Conservation (phyloP, 1,140 invertebrate species). For the Aphelinus certus region DNA sequence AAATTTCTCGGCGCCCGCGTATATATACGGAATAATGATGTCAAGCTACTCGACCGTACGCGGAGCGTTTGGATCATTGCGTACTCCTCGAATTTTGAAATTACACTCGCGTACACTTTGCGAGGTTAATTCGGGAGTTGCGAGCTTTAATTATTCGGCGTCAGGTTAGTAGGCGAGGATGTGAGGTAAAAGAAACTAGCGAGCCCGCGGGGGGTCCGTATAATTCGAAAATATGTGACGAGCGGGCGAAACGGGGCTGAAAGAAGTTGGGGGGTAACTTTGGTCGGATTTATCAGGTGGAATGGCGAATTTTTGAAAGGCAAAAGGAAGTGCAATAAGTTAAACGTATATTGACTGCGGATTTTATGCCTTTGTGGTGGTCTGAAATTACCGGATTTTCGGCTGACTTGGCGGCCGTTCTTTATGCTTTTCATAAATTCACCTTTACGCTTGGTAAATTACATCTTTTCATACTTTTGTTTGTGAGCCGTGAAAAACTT, state of each 20-base stretch:
- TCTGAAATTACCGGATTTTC: constrained; percentile 2
- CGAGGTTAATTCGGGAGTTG: too few relatives aligned
- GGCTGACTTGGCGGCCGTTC: not conserved
- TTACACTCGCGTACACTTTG: too few relatives aligned
- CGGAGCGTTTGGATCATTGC: too few relatives aligned
- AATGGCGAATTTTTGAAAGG: constrained; percentile 31
- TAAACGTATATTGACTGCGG: constrained; percentile 3
- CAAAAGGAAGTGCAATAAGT: constrained; percentile 23
- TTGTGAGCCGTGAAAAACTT: not conserved
- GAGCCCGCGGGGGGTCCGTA: not conserved
- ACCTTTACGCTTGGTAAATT: constrained; percentile 2
- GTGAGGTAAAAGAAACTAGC: too few relatives aligned
- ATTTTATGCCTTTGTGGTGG: constrained; percentile 10
- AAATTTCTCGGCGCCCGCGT: too few relatives aligned
- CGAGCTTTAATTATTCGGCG: too few relatives aligned
- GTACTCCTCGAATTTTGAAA: too few relatives aligned
- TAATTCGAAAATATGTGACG: not conserved
- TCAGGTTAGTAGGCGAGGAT: too few relatives aligned
- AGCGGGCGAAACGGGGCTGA: too few relatives aligned
- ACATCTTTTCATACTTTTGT: not conserved
- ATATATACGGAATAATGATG: too few relatives aligned
- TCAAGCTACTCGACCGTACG: too few relatives aligned
- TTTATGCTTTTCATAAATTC: constrained; percentile 31
- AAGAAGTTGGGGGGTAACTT: not conserved
- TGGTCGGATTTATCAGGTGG: constrained; percentile 8